These are phyloP conservation scores for Charanyca ferruginea DNA, from an alignment of 2,888 invertebrate genomes.

Conservation along the genomic window DNA sequence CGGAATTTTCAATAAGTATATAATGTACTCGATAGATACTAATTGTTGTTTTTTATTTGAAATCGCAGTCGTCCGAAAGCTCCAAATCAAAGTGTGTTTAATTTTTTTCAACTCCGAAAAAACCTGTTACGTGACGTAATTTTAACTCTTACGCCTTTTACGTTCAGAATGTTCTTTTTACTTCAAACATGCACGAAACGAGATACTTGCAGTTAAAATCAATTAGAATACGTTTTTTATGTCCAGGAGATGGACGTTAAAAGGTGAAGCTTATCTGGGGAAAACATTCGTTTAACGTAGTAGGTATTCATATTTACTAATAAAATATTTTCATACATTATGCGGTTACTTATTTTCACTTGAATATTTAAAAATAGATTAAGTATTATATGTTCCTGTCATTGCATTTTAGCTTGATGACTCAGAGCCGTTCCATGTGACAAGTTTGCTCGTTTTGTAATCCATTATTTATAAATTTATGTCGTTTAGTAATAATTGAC, in stretches of 20 bases:
- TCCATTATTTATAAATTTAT: conserved; percentile 77
- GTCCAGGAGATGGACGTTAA: not conserved
- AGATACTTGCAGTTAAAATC: conserved; percentile 27
- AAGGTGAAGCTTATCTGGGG: conserved; percentile 18
- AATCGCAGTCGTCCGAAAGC: conserved; percentile 24
- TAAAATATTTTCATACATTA: conserved; percentile 22
- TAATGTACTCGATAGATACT: conserved; percentile 55
- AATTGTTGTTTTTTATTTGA: conserved; percentile 52
- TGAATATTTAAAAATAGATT: conserved; percentile 32
- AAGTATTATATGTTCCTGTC: conserved; percentile 35
- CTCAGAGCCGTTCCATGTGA: conserved; percentile 39
- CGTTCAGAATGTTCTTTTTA: conserved; percentile 33
- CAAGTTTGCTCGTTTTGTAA: conserved; percentile 58
- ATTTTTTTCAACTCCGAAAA: conserved; percentile 31
- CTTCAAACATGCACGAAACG: conserved; percentile 17
- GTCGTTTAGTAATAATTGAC: conserved; percentile 81
- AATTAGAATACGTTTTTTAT: conserved; percentile 14
- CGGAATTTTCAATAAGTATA: conserved; percentile 44
- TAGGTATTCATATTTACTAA: conserved; percentile 22
- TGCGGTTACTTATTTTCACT: conserved; percentile 19
- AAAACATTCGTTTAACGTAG: not conserved
- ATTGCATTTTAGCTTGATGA: conserved; percentile 49
- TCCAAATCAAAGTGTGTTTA: conserved; percentile 46
- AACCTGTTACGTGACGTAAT: conserved; percentile 58
- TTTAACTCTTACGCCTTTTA: conserved; percentile 42